Conservation (phyloP, 1,140 invertebrate species). For the Ruditapes philippinarum region DNA sequence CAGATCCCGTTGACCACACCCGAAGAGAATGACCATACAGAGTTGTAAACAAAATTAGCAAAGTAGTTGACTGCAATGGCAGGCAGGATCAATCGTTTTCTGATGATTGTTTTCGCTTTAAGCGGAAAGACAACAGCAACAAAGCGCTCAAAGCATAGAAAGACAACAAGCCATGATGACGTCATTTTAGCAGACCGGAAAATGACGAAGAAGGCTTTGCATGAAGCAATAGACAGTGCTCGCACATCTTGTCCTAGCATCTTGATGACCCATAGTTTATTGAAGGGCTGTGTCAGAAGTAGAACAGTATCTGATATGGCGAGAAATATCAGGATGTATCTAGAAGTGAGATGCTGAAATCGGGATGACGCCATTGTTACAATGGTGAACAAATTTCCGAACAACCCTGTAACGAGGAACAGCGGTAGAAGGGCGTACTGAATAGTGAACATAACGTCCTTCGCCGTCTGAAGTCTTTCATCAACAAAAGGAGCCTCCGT, state of each 20-base stretch:
- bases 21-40: constrained; percentile 69
- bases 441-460: constrained; percentile 10
- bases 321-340: constrained; percentile 68
- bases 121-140: constrained; percentile 77
- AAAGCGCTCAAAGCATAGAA: constrained; percentile 76
- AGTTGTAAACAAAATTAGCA: constrained; percentile 53
- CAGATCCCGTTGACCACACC: constrained; percentile 68
- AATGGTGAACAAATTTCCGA: constrained; percentile 73
- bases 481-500: neutral
- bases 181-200: constrained; percentile 77
- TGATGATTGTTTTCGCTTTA: constrained; percentile 70
- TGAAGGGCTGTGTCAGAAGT: constrained; percentile 68
- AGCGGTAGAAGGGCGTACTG: constrained; percentile 67
- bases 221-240: constrained; percentile 63
- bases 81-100: constrained; percentile 46
- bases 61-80: constrained; percentile 48
- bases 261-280: constrained; percentile 69
- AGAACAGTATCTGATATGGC: constrained; percentile 72
- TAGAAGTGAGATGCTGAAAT: constrained; percentile 62
- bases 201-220: constrained; percentile 75
- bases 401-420: constrained; percentile 64
- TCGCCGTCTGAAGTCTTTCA: neutral
- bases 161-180: constrained; percentile 79
- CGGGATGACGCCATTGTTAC: constrained; percentile 53
- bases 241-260: constrained; percentile 66